Base-by-base conservation (phyloP, 2,113 vertebrate genomes). In the Scomber colias region DNA sequence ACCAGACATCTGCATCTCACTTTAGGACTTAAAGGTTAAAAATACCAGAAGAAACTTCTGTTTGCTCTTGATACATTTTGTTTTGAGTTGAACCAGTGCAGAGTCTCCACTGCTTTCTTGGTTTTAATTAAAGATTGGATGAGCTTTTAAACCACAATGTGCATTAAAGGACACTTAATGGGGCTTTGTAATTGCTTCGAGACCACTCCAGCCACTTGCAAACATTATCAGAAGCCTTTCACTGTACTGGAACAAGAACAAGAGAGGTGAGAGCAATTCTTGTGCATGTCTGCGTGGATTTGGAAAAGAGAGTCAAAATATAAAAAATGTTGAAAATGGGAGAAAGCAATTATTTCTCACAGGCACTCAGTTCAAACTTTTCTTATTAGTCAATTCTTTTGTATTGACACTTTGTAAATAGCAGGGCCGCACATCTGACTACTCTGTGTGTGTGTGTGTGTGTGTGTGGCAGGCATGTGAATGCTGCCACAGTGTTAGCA, bases 91-190 rank as follows among this genome's bases (percentile, higher is more conserved):
- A 62, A 66, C 50, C 46, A 24, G 31, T 35, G 53, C 56, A 70
- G 46, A 76, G 75, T 75, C 80, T 63, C 59, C 11, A 16, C 40
- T 64, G 49, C n/a, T 66, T 71, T 30, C 50, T 65, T 57, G 50
- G 73, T 76, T 86, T 81, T 89, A 90, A 87, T 90, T 81, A 84
- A 86, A 84, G 64, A 72, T 45, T 16, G 3, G 49, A 67, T 71
- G 30, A 49, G 75, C 56, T 73, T 82, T 82, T 82, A 64, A 75
- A 69, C 77, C 56, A 53, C 55, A 76, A 46, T 73, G 35, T 84
- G 64, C 74, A 77, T 72, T 83, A 77, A 85, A 81, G 68, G 49
- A 60, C 80, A 81, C 67, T 86, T 87, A 82, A 89, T 79, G 57
- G 45, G 13, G 14, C 76, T 82, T 68, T 67, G 67, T 87, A 86